Base-by-base conservation (phyloP, 92 coral and sea anemone genomes). In the Blastomussa wellsi region DNA sequence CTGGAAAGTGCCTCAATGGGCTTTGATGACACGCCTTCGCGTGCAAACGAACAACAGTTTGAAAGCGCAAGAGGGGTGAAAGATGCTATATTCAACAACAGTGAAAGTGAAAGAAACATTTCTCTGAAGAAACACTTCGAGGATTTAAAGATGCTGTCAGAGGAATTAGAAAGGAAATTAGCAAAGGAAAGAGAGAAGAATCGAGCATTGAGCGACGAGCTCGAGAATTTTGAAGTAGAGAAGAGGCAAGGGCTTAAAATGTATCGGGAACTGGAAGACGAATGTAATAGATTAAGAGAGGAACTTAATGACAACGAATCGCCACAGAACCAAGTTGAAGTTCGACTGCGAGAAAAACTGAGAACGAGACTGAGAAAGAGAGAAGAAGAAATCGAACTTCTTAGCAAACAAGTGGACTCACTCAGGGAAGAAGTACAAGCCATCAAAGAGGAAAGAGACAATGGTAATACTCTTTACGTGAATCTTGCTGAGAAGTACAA, bases 251-350 rank as follows among this genome's bases (percentile, higher is more conserved):
- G 72, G 26, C 26, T 74, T 8, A 70, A 10, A 38, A 64, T 36
- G 81, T 82, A 83, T 37, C 65, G 19, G 47, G 79, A 88, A 44
- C 78, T 71, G 38, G 79, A 74, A 39, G 93, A 88, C 24, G 89
- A 91, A 67, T 74, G 80, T 22, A 41, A 66, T 24, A 77, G 64
- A 22, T 26, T 84, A 36, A 55, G 74, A 69, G 68, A 65, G 31
- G 79, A 79, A 11, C 20, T 88, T 62, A 33, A 66, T 15, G 74
- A 75, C 41, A 73, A 14, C 26, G 57, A 32, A 10, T 75, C 80
- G 1, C 28, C 80, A 0, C 74, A 57, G 65, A 62, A 65, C 28
- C 53, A 70, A 51, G 78, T 71, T 29, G 87, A 83, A 42, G 62
- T 55, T 7, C 77, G 74, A 11, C 17, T 82, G 37, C 52, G 69